These are phyloP conservation scores for Dolichoris vasculosae DNA, from an alignment of 1,140 invertebrate genomes.

Conservation along the genomic window DNA sequence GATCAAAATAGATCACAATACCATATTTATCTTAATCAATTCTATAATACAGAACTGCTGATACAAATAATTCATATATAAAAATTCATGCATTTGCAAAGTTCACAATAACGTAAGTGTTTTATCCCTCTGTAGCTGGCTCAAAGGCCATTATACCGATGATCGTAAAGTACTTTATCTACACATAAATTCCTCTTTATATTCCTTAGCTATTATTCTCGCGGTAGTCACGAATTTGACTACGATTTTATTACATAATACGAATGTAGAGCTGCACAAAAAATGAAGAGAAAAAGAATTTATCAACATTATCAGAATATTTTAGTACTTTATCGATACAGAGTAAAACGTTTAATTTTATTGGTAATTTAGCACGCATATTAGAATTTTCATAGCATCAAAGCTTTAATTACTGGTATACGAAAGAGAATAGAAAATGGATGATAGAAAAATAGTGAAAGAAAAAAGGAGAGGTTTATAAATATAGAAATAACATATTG, in stretches of 20 bases:
- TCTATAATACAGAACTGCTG: no score
- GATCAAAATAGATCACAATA: no score
- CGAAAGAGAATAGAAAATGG: background rate
- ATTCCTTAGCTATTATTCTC: background rate
- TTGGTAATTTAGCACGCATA: no score
- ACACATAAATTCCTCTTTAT: background rate
- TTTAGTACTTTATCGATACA: constrained; percentile 57
- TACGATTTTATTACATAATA: constrained; percentile 58
- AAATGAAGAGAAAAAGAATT: constrained; percentile 8
- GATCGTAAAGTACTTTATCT: background rate
- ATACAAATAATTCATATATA: no score
- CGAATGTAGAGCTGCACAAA: background rate
- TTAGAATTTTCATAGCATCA: no score
- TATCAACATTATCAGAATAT: constrained; percentile 52
- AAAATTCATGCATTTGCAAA: background rate
- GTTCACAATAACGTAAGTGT: background rate
- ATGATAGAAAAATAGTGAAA: background rate
- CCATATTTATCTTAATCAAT: no score
- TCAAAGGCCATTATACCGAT: constrained; percentile 40
- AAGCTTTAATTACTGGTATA: background rate
- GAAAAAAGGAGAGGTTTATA: background rate
- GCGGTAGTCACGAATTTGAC: background rate
- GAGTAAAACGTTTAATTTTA: constrained; percentile 58
- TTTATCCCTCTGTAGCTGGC: background rate
- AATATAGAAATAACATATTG: background rate